Base-by-base conservation (phyloP, 2,888 invertebrate species). In the Drosophila fungiperda region DNA sequence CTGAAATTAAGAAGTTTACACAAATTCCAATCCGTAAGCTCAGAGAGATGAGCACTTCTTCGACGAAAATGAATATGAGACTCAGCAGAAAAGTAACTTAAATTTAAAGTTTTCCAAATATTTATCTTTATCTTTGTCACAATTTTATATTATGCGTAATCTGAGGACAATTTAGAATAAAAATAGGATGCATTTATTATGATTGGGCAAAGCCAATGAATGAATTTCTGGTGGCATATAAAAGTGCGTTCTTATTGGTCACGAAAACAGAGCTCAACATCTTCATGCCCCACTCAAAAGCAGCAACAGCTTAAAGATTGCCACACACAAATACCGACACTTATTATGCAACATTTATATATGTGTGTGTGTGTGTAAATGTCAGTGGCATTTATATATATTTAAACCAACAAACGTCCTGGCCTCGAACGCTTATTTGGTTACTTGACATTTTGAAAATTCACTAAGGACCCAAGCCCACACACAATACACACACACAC, bases 351-450 rank as follows among this genome's bases (percentile, higher is more conserved):
- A 76, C 49, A 42, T 32, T 23, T 33, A 23, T 71, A 33, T 29
- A 9, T 59, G 35, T 58, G 40, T 67, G 20, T 66, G 42, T 76
- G 58, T 76, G 52, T 64, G 62, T 82, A 80, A 76, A 80, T 87
- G 85, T 85, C 85, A 80, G 61, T 85, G 69, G 86, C 82, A 76
- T 86, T 86, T 86, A 89, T 89, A 88, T 87, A 85, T 82, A 78
- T 87, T 86, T 85, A 87, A 87, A 71, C 83, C 85, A 87, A 82
- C 79, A 77, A 76, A 79, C 59, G 69, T 72, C 53, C 78, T 81
- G 79, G 62, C 57, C 76, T 83, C 52, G 59, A 73, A 88, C 75
- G 82, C 79, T 84, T 84, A 89, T 84, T 89, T 84, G 84, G 87
- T 73, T 78, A 78, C 82, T 84, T 89, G 84, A 76, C 87, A 87